phyloP scores from a whole-genome alignment of 2,797 vertebrate species.

The Columba guinea region DNA sequence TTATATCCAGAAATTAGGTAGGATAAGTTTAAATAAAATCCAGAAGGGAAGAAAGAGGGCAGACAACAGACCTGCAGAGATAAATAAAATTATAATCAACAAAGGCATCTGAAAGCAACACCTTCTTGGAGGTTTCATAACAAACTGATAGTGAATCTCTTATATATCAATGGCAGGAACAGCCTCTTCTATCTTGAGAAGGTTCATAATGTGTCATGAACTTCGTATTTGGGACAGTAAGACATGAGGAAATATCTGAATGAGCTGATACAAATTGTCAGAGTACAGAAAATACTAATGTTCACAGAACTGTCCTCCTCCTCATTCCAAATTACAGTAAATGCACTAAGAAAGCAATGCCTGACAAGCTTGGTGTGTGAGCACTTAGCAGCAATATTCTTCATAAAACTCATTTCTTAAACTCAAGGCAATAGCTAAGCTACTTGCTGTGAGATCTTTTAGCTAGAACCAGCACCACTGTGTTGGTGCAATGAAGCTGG shows the following conservation, averaged over 20 bases:
- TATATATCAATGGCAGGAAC: neutral
- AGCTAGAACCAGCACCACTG: neutral
- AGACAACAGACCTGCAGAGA: constrained; percentile 66
- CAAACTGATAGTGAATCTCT: neutral
- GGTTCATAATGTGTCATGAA: neutral
- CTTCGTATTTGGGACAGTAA: neutral
- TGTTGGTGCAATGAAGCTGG: neutral
- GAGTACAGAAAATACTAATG: neutral
- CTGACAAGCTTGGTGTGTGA: neutral
- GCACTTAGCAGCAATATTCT: neutral
- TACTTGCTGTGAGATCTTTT: neutral
- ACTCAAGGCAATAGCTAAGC: neutral
- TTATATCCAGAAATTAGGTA: constrained; percentile 48
- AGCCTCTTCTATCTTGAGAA: neutral
- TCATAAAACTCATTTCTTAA: neutral
- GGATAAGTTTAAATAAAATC: constrained; percentile 37
- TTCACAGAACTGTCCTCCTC: neutral
- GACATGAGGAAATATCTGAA: neutral
- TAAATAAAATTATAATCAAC: constrained; percentile 64
- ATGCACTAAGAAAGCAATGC: neutral
- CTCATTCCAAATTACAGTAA: neutral
- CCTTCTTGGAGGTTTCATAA: constrained; percentile 2
- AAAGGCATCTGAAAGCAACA: constrained; percentile 20
- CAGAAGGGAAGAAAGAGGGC: constrained; percentile 49
- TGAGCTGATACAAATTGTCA: neutral